Evolutionary conservation across 2,888 invertebrate genomes (phyloP).

Genomic region (Lepidocyrtinus sp.): DNA sequence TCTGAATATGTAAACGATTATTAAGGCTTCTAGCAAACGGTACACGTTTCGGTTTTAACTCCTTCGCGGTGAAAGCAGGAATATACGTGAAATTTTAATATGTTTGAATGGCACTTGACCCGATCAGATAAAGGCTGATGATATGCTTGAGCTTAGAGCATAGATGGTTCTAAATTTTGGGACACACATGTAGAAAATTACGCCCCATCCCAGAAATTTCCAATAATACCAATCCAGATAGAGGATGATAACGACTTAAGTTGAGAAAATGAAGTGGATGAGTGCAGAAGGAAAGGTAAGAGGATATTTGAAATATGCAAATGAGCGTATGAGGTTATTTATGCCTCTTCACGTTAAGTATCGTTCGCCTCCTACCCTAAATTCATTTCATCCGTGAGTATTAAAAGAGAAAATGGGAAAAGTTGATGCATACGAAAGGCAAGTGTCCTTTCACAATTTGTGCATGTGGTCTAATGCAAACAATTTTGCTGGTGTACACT

Average conservation of each 20-base stretch:
- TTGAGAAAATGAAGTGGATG: constrained; percentile 12
- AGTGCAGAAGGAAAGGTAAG: constrained; percentile 14
- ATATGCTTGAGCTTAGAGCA: too few relatives aligned
- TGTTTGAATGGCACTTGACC: constrained; percentile 12
- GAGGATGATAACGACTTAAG: background rate
- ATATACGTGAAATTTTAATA: constrained; percentile 9
- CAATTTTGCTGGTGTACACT: too few relatives aligned
- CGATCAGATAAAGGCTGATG: constrained; percentile 14
- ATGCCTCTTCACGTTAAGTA: constrained; percentile 14
- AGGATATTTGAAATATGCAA: constrained; percentile 17
- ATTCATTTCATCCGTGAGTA: background rate
- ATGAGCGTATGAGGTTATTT: constrained; percentile 12
- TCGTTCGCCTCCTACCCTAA: background rate
- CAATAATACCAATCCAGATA: background rate
- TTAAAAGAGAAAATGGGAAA: background rate
- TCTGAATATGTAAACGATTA: too few relatives aligned
- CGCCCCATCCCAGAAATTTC: background rate
- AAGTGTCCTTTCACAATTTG: background rate
- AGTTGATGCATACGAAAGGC: background rate
- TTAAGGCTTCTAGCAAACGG: too few relatives aligned
- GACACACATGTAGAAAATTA: background rate
- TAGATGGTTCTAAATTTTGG: background rate
- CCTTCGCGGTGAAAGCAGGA: too few relatives aligned
- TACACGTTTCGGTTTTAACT: too few relatives aligned
- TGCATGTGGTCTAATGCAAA: too few relatives aligned